These are phyloP conservation scores for Oreotrochilus melanogaster DNA, from an alignment of 2,113 vertebrate genomes.

Conservation along the genomic window DNA sequence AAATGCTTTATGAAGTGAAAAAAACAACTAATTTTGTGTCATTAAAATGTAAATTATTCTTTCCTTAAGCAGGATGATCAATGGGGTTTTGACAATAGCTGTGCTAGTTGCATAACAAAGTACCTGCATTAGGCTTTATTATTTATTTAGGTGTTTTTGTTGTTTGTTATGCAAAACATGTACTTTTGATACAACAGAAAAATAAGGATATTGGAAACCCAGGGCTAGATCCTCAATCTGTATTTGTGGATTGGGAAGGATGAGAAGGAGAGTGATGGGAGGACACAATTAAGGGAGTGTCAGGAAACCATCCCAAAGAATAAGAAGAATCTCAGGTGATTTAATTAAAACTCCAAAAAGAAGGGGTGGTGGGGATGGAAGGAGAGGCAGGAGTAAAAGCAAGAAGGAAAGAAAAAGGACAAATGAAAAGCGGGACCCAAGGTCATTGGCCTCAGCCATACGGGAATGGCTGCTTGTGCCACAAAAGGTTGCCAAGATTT, in stretches of 20 bases:
- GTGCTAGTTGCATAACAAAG: slow-evolving; percentile 8
- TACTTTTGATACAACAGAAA: not conserved
- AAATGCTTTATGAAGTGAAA: not conserved
- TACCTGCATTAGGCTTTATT: not conserved
- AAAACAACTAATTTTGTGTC: not conserved
- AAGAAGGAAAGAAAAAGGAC: not conserved
- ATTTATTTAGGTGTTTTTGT: slow-evolving; percentile 3
- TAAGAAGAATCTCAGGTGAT: not conserved
- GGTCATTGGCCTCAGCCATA: not conserved
- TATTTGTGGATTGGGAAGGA: not conserved
- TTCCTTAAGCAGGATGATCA: slow-evolving; percentile 6
- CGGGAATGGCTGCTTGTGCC: not conserved
- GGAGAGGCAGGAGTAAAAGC: not conserved
- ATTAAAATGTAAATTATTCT: slow-evolving; percentile 40
- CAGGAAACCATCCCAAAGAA: not conserved
- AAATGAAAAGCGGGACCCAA: not conserved
- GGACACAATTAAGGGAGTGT: not conserved
- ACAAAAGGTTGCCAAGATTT: not conserved
- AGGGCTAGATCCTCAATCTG: not conserved
- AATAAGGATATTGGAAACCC: not conserved
- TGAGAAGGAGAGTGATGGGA: not conserved
- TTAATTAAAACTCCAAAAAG: not conserved
- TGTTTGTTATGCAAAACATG: not conserved
- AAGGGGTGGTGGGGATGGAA: not conserved
- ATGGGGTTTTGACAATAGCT: slow-evolving; percentile 19